Base-by-base conservation (phyloP, 2,888 invertebrate species). In the Sympetrum striolatum region DNA sequence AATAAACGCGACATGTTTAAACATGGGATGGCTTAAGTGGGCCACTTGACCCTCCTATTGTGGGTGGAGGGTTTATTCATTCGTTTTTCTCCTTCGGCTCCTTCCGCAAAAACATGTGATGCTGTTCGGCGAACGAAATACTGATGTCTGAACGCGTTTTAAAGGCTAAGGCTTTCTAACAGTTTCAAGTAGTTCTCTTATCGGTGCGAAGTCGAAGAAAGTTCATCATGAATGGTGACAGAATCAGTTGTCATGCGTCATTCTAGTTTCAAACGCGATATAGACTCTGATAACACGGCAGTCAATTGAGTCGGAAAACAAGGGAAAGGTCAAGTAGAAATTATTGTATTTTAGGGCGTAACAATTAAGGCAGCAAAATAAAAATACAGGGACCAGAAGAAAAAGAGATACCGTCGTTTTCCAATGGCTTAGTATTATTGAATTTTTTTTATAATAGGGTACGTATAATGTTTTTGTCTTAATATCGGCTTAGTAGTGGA, bases 31-130 rank as follows among this genome's bases (percentile, higher is more conserved):
- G 60, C 82, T n/a, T 73, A 73, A 73, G 35, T 35, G 86, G 60
- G 39, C 86, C 86, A 60, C 86, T 86, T 86, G 86, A 86, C 86
- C 86, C 86, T 14, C 58, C 86, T 86, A 15, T 60, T 73, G 53
- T 31, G 31, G 31, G 73, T 25, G 73, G 31, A 31, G n/a, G 25
- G 73, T 73, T 25, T 73, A 73, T 73, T 73, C 73, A 73, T 73
- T 73, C 31, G 73, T 73, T 73, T 31, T 73, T 73, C 73, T 73
- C 73, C 31, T 73, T 25, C 12, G 73, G 31, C 73, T 25, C 25
- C 73, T 73, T 25, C 73, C 25, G 25, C 73, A 73, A 73, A 73
- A 73, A 73, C n/a, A 73, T 25, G 31, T 25, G 73, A 73, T 6
- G 31, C 73, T 25, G 73, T 14, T 73, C 8, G 73, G 31, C 25